These are phyloP conservation scores for Nycticebus coucang DNA, from an alignment of 2,113 vertebrate genomes.

Conservation along the genomic window DNA sequence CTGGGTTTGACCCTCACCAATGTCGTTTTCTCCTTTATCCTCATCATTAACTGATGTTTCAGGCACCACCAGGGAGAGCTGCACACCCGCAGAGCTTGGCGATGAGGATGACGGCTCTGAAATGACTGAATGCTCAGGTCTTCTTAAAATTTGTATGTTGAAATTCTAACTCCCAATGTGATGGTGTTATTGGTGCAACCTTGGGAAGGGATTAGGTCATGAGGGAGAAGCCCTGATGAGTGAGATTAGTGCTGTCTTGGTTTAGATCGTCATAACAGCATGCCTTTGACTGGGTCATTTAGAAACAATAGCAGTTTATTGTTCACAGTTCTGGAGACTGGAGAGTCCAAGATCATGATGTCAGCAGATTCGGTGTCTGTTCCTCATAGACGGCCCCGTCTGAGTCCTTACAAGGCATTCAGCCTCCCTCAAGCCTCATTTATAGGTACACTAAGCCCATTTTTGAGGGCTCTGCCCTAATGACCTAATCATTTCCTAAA, in stretches of 20 bases:
- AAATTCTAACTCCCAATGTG: background rate
- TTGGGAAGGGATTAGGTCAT: background rate
- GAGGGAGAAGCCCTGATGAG: background rate
- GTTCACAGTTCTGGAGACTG: too few species aligned
- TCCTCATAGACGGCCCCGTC: background rate
- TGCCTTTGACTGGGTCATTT: background rate
- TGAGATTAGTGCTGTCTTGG: background rate
- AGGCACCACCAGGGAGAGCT: slow-evolving; percentile 68
- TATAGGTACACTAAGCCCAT: background rate
- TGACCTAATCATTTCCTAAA: background rate
- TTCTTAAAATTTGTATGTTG: background rate
- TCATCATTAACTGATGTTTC: slow-evolving; percentile 75
- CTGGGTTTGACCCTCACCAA: too few species aligned
- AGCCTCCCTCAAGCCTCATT: background rate
- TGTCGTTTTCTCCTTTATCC: too few species aligned
- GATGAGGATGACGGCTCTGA: slow-evolving; percentile 58
- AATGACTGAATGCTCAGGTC: background rate
- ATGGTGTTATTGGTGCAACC: background rate
- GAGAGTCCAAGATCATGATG: too few species aligned
- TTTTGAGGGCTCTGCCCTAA: background rate
- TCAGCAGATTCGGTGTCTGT: background rate
- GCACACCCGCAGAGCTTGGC: slow-evolving; percentile 58
- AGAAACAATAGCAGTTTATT: background rate
- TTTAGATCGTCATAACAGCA: too few species aligned
- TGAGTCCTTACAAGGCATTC: background rate